phyloP scores from a whole-genome alignment of 2,888 invertebrate genomes.

The Eledona agricola region DNA sequence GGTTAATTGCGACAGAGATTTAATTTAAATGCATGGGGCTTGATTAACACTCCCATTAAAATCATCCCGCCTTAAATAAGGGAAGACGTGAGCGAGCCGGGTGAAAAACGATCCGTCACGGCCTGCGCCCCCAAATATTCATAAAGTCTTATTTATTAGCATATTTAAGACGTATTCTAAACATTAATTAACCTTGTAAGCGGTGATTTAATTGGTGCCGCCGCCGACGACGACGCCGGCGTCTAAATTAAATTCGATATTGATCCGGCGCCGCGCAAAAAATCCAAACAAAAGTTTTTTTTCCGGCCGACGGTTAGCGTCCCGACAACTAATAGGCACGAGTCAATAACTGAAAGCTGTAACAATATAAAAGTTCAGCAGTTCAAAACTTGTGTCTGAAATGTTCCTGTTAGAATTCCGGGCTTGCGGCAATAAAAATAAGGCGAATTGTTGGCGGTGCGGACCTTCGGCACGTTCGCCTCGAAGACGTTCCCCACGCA shows the following conservation, averaged over 20 bases:
- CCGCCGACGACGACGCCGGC: slow-evolving; percentile 2
- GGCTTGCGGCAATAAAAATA: slow-evolving; percentile 27
- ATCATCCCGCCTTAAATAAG: slow-evolving; percentile 32
- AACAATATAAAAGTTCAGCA: slow-evolving; percentile 36
- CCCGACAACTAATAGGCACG: slow-evolving; percentile 13
- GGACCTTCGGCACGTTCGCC: slow-evolving; percentile 16
- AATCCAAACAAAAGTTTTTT: slow-evolving; percentile 15
- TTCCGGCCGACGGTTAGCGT: slow-evolving; percentile 9
- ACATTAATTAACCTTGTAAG: slow-evolving; percentile 26
- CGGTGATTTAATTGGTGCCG: slow-evolving; percentile 22
- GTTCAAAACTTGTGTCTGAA: slow-evolving; percentile 34
- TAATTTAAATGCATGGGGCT: slow-evolving; percentile 46
- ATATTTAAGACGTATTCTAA: slow-evolving; percentile 27
- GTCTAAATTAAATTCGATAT: slow-evolving; percentile 19
- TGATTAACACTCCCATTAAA: slow-evolving; percentile 44
- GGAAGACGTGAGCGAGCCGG: slow-evolving; percentile 21
- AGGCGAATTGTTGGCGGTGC: slow-evolving; percentile 20
- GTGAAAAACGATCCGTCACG: slow-evolving; percentile 29
- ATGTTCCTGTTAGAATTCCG: slow-evolving; percentile 31
- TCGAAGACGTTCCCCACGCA: slow-evolving; percentile 10
- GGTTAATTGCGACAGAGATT: slow-evolving; percentile 49
- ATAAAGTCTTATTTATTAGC: slow-evolving; percentile 33
- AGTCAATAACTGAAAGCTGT: slow-evolving; percentile 31
- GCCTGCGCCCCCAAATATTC: slow-evolving; percentile 18
- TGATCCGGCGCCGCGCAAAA: slow-evolving; percentile 2